Base-by-base conservation (phyloP, 2,797 vertebrate genomes). In the Diplodus puntazzo region DNA sequence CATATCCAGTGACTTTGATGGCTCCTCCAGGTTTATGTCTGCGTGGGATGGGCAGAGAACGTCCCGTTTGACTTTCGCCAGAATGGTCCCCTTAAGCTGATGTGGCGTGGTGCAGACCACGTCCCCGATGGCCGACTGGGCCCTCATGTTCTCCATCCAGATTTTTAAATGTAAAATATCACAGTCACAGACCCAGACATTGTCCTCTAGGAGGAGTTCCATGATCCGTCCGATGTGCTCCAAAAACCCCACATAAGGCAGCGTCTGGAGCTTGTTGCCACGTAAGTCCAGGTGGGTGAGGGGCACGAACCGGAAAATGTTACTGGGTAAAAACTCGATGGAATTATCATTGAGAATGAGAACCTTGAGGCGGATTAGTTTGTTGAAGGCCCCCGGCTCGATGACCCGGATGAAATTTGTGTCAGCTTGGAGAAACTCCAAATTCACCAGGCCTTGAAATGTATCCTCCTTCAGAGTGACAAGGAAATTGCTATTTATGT, bases 401-500 rank as follows among this genome's bases (percentile, higher is more conserved):
- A 99, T 97, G 77, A 97, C 95, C 83, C 95, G 97, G 79, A 99
- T 99, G 81, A 98, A 99, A 95, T 99, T 99, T 16, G 99, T 99
- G 92, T 99, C 98, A 21, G 98, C 98, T 90, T 99, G 98, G 85
- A 99, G 96, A 81, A 98, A 99, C 94, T 99, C 98, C 85, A 99
- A 89, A 93, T 97, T 99, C 84, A 97, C 97, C 91, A 99, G 92
- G 83, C 98, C 98, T 75, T 96, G 96, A 89, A 99, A 99, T 0
- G 96, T 99, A 90, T 99, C 97, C 92, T 99, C 98, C 92, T 96
- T 98, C 79, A 99, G 95, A 70, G 95, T 97, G 89, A 98, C 96
- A 77, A 99, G 95, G 83, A 97, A 99, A 94, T 99, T 99, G 89
- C 98, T 98, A 94, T 99, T 99, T 92, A 99, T 98, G 90, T 99